Base-by-base conservation (phyloP, 1,140 invertebrate species). In the Neoseiulus cucumeris region DNA sequence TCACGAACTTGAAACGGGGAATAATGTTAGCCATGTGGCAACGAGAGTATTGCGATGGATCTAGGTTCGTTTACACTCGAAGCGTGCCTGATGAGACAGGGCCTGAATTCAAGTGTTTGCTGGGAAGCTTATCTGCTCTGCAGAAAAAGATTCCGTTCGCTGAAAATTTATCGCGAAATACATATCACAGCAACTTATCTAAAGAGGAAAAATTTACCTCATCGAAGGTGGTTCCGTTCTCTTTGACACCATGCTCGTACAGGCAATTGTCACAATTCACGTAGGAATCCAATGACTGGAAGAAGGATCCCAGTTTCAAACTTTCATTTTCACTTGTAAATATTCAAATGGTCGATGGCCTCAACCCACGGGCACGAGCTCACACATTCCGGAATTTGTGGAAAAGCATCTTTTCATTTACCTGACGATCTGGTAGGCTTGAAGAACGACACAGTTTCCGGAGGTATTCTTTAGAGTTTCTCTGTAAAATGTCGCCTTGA, bases 391-490 rank as follows among this genome's bases (percentile, higher is more conserved):
- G 20, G n/a, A 44, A 44, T n/a, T 44, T 12, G 42, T 44, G 42
- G n/a, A 12, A 44, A 44, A 44, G 12, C 12, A 12, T 44, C 12
- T 44, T 12, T 44, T 44, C 42, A 12, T 20, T 20, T 9, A 59
- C 51, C 51, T 33, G 25, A 29, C 51, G 25, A 25, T 59, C 51
- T 1, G 51, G 51, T 20, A 59, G 51, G 33, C 12, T 18, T 5
- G 51, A 59, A 17, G 51, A 59, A 17, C 51, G 51, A 59, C 51
- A 59, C 4, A 59, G 51, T 33, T 25, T 59, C 22, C 51, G 51
- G 17, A 59, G 51, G 25, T 20, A 33, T 59, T 59, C 51, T 9
- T 59, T 59, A 2, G 33, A 59, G 9, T 59, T 25, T 17, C 2
- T n/a, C 51, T 59, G 33, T 39, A 6, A 39, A 39, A 9, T 6